Base-by-base conservation (phyloP, 2,888 invertebrate species). In the Caenorhabditis sp. region DNA sequence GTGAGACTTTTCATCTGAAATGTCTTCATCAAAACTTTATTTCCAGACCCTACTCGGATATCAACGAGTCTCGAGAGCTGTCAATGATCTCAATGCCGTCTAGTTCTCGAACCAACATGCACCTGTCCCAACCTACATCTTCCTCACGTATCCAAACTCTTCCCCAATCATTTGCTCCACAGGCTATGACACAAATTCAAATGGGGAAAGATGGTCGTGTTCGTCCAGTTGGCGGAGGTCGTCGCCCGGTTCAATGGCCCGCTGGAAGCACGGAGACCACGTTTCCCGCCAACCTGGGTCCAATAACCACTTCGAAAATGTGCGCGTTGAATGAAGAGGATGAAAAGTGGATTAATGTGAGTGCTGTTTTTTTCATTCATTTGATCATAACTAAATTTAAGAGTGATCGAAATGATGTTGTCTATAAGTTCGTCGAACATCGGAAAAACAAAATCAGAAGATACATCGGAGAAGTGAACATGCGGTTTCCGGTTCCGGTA, bases 381-480 rank as follows among this genome's bases (percentile, higher is more conserved):
- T 35, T 8, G 31, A 31, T 31, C 16, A 10, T 16, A 3, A 38
- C 16, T 56, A n/a, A 26, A 24, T 69, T 83, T 10, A 72, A 88
- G 84, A 81, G 81, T 44, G 87, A 87, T 26, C 74, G 88, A 19
- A 91, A 92, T 31, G 93, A 93, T 84, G 93, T 93, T 0, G 96
- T 97, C 51, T 96, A 96, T 92, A 96, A 97, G 93, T 97, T 97
- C 93, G 97, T 97, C 93, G 97, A 97, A 93, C 97, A 97, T 93
- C 96, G 97, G 92, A 93, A 96, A 86, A 95, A 95, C 88, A 97
- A 96, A 92, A 97, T 97, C 77, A 96, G 96, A 93, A 94, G 95
- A 24, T 97, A 96, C 91, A 96, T 97, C 95, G 95, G 95, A 89
- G 96, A 96, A 91, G 95, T 97, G 6, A 95, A 95, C 35, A 94